Evolutionary conservation across 2,113 vertebrate genomes (phyloP).

Genomic region (Halichoerus grypus): DNA sequence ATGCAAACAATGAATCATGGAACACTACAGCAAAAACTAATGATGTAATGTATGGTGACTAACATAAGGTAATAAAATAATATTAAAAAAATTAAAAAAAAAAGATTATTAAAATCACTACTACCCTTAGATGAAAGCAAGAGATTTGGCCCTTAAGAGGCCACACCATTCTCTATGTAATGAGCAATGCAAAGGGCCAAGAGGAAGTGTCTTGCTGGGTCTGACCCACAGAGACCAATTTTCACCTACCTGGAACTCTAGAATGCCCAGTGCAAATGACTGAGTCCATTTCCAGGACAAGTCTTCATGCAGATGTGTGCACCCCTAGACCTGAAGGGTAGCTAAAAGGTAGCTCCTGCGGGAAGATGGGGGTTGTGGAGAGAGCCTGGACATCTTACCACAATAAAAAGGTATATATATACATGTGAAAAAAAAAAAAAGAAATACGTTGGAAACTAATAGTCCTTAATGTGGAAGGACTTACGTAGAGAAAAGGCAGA

Average conservation of each 20-base stretch:
- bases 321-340: neutral
- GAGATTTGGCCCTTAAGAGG: neutral
- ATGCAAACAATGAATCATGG: too few species aligned
- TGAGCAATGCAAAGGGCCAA: neutral
- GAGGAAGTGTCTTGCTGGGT: neutral
- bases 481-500: neutral
- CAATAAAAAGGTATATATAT: neutral
- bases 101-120: neutral
- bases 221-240: neutral
- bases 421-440: neutral
- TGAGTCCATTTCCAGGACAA: neutral
- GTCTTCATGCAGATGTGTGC: neutral
- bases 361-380: neutral
- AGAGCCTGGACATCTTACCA: neutral
- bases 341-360: neutral
- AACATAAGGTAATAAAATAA: neutral
- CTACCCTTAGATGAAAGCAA: neutral
- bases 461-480: neutral
- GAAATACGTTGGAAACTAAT: neutral
- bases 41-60: too few species aligned
- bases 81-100: neutral
- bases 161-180: neutral
- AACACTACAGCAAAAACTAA: too few species aligned
- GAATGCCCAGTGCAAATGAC: neutral
- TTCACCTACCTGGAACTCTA: neutral